Conservation (phyloP, 2,888 invertebrate genomes). For the Drosophila robusta region DNA sequence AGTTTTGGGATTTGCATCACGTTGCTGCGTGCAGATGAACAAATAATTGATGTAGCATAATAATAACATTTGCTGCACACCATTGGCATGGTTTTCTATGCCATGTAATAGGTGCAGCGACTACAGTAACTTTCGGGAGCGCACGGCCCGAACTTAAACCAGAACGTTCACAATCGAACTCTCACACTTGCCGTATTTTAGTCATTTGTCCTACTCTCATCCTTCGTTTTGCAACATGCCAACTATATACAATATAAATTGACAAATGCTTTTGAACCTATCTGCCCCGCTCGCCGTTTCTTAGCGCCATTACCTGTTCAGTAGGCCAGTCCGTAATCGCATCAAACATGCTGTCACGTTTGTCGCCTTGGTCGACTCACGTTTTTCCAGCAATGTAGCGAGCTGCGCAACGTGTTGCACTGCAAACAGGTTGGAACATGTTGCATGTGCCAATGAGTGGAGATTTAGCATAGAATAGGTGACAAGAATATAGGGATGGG, state of each 20-base stretch:
- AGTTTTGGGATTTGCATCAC: slow-evolving; percentile 30
- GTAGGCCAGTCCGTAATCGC: slow-evolving; percentile 65
- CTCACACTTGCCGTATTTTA: background rate
- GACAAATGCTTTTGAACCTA: slow-evolving; percentile 30
- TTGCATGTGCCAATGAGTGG: slow-evolving; percentile 27
- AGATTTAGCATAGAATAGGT: slow-evolving; percentile 18
- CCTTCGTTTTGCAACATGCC: slow-evolving; percentile 61
- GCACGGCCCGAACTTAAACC: too few species aligned
- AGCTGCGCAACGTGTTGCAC: slow-evolving; percentile 44
- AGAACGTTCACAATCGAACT: too few species aligned
- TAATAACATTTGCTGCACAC: slow-evolving; percentile 9
- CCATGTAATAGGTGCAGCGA: slow-evolving; percentile 38
- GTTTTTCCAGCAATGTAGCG: slow-evolving; percentile 63
- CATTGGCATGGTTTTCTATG: slow-evolving; percentile 27
- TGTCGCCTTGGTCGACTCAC: slow-evolving; percentile 56
- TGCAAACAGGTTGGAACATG: slow-evolving; percentile 64
- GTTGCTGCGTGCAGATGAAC: slow-evolving; percentile 47
- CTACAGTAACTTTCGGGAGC: too few species aligned
- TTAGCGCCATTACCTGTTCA: slow-evolving; percentile 50
- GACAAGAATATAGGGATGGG: background rate
- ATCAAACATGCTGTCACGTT: slow-evolving; percentile 74
- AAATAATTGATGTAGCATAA: slow-evolving; percentile 36
- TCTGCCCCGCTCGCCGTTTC: background rate
- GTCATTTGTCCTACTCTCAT: background rate
- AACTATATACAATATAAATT: slow-evolving; percentile 52